Evolutionary conservation across 2,888 invertebrate species (phyloP).

Genomic region (Drosophila helvetica): DNA sequence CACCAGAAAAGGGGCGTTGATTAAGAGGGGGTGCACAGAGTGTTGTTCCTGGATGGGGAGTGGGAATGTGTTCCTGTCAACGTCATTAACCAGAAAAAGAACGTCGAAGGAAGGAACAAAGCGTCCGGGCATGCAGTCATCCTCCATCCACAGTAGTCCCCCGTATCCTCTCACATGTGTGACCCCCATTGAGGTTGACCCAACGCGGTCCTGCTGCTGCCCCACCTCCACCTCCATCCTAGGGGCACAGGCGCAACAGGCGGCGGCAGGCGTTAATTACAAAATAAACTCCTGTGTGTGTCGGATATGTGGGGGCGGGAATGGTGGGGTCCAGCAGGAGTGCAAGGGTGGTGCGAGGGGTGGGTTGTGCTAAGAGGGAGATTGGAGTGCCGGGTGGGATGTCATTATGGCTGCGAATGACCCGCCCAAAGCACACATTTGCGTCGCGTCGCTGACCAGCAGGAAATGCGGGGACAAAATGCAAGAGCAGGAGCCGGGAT

Average conservation of each 20-base stretch:
- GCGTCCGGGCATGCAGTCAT: slow-evolving; percentile 16
- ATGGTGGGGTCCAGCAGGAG: background rate
- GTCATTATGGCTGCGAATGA: slow-evolving; percentile 77
- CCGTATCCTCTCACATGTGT: slow-evolving; percentile 22
- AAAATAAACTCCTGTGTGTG: slow-evolving; percentile 82
- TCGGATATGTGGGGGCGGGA: slow-evolving; percentile 14
- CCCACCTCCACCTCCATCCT: slow-evolving; percentile 28
- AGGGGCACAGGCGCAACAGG: slow-evolving; percentile 73
- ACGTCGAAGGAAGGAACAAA: slow-evolving; percentile 34
- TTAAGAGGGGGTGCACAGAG: slow-evolving; percentile 24
- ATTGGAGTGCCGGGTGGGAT: slow-evolving; percentile 49
- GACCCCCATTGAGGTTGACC: slow-evolving; percentile 47
- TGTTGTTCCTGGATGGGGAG: slow-evolving; percentile 8
- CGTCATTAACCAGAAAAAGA: slow-evolving; percentile 75
- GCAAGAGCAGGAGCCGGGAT: slow-evolving; percentile 31
- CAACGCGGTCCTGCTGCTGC: background rate
- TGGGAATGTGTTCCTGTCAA: slow-evolving; percentile 64
- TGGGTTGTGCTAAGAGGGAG: slow-evolving; percentile 13
- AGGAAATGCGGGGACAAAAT: slow-evolving; percentile 81
- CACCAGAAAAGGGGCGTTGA: slow-evolving; percentile 31
- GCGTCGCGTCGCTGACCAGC: slow-evolving; percentile 70
- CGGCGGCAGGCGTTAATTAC: slow-evolving; percentile 84
- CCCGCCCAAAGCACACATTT: slow-evolving; percentile 79
- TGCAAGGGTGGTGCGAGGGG: background rate
- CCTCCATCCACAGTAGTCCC: slow-evolving; percentile 32